phyloP scores from a whole-genome alignment of 2,113 vertebrate species.

The Mesocricetus auratus region DNA sequence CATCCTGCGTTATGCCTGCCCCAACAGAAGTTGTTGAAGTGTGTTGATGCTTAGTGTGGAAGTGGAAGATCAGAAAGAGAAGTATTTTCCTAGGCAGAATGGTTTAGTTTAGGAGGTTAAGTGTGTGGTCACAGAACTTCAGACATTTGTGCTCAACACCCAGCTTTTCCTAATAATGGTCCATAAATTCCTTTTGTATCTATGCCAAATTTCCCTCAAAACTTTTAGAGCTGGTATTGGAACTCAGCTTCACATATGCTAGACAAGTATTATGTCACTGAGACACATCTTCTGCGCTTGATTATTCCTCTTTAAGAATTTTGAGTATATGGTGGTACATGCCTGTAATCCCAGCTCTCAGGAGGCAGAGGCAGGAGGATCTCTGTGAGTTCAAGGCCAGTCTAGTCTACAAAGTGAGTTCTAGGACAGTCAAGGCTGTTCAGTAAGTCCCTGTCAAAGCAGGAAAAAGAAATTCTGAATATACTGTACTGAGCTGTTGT shows the following conservation, averaged over 20 bases:
- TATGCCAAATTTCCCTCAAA: neutral
- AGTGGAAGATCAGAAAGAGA: neutral
- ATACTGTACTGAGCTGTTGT: neutral
- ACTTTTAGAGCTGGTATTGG: neutral
- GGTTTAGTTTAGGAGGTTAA: neutral
- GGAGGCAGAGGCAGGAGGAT: too few relatives aligned
- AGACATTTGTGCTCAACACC: neutral
- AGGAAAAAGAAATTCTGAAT: neutral
- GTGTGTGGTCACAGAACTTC: neutral
- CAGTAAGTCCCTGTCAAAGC: neutral
- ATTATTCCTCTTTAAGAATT: conserved; percentile 16
- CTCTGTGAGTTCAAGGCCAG: neutral
- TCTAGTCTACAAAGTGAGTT: neutral
- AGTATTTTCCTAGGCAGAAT: neutral
- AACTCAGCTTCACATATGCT: neutral
- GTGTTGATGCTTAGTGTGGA: neutral
- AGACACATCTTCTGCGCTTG: neutral
- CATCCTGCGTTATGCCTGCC: neutral
- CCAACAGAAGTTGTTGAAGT: neutral
- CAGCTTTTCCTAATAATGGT: neutral
- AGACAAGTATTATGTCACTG: neutral
- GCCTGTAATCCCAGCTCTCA: neutral
- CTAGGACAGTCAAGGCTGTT: neutral
- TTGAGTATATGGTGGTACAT: neutral
- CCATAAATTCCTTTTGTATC: neutral